phyloP scores from a whole-genome alignment of 2,113 vertebrate genomes.

The Crotalus viridis region DNA sequence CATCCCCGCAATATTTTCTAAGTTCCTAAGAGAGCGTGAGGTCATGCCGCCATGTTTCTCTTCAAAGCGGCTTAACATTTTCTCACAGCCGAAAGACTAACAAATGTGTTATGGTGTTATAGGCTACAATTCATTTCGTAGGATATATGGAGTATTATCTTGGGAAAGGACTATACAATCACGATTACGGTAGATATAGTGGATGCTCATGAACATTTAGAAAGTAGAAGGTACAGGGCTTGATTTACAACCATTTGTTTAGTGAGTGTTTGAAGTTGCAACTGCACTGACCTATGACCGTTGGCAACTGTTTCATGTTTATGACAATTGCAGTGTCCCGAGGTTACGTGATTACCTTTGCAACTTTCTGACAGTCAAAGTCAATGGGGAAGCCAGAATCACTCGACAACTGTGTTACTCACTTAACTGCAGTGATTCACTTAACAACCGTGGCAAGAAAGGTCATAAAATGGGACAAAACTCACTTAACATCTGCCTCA shows the following conservation, averaged over 20 bases:
- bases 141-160: background rate
- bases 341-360: background rate
- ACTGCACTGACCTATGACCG: background rate
- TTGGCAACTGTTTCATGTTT: background rate
- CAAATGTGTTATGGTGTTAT: background rate
- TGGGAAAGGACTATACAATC: background rate
- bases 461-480: background rate
- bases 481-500: background rate
- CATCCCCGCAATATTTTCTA: background rate
- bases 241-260: background rate
- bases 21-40: background rate
- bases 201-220: background rate
- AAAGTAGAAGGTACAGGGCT: background rate
- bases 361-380: background rate
- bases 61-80: background rate
- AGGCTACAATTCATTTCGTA: background rate
- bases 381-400: background rate
- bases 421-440: background rate
- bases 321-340: background rate
- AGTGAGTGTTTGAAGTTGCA: background rate
- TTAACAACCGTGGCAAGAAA: background rate
- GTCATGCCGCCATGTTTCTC: background rate
- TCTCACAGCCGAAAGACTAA: background rate
- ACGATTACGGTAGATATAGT: background rate
- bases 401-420: background rate